Base-by-base conservation (phyloP, 64 coral and sea anemone species). In the Stichodactyla helianthus region DNA sequence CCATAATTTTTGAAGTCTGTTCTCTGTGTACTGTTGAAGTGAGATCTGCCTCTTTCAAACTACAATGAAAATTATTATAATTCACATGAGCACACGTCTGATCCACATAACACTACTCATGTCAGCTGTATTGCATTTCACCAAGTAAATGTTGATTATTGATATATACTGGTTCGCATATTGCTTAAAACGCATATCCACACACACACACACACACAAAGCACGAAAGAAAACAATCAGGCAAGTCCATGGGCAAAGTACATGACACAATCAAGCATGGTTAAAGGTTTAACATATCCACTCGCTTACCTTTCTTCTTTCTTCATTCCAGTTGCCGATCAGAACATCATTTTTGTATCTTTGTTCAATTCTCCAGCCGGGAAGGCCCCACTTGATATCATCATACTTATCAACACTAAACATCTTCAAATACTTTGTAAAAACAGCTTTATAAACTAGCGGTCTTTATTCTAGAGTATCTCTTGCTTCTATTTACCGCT, bases 1-100 rank as follows among this genome's bases (percentile, higher is more conserved):
- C 97, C 97, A 99, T 95, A 99, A 82, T 99, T 99, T 26, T 99
- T 99, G 77, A 95, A 99, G 84, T 99, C 97, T 79, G 93, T 90
- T 78, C 93, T 87, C 51, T 99, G 84, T 79, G 97, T 99, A 25
- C 97, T 99, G 19, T 90, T 88, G 61, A 88, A 93, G 17, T 82
- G 83, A 10, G 90, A 92, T 2, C 51, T 70, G 8, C 85, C 88
- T 82, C 93, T 64, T 52, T 95, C 97, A 89, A 99, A 99, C 97
- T 99, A 53, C 17, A 86, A 86, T 6, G 9, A 81, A 5, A 81
- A 20, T 53, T 6, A 11, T 31, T 74, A 31, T 74, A 27, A n/a
- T 4, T 31, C 12, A 35, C 68, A 11, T 74, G 59, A 23, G 18
- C 20, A 65, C 62, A 65, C 22, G 61, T 5, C n/a, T 59, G 10